A percentile compares a stretch with the other conserved stretches of the same genome.
phyloP scores from a whole-genome alignment of 2,888 invertebrate genomes.

The Apoda limacodes region DNA sequence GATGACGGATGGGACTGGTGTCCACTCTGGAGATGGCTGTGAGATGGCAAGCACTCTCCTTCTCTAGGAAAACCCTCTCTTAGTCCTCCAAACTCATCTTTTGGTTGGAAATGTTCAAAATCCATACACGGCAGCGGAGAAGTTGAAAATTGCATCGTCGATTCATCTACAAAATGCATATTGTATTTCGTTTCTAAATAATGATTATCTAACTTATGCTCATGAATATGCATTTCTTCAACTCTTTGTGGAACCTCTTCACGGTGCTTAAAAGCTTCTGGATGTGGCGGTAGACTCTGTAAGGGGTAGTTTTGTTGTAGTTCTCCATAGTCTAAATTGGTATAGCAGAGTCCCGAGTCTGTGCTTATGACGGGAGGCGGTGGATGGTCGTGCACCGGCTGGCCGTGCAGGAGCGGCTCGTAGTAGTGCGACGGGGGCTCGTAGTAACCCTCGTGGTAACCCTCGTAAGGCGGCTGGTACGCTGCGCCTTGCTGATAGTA shows the following conservation, averaged over 20 bases:
- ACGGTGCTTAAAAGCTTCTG: constrained; percentile 59
- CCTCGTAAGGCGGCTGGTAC: constrained; percentile 54
- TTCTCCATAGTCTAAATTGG: constrained; percentile 84
- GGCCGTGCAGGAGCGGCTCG: constrained; percentile 54
- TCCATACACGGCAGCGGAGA: constrained; percentile 68
- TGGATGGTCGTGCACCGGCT: constrained; percentile 53
- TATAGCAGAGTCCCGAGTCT: constrained; percentile 89
- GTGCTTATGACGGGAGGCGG: constrained; percentile 81
- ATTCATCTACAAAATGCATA: constrained; percentile 61
- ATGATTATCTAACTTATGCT: constrained; percentile 58
- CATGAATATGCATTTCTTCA: constrained; percentile 52
- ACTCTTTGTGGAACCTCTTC: constrained; percentile 68
- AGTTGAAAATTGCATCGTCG: constrained; percentile 50
- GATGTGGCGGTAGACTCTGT: constrained; percentile 66
- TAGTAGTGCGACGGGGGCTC: constrained; percentile 64
- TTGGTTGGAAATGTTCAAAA: constrained; percentile 72
- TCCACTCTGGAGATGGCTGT: constrained; percentile 37
- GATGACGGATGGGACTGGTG: constrained; percentile 59
- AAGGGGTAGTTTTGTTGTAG: constrained; percentile 61
- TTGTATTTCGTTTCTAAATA: constrained; percentile 66
- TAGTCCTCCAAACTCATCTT: constrained; percentile 69
- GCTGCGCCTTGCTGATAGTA: constrained; percentile 64
- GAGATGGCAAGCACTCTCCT: constrained; percentile 41
- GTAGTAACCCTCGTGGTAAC: constrained; percentile 59
- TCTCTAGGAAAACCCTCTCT: constrained; percentile 44